Evolutionary conservation across 2,113 vertebrate species (phyloP), one percentile per base, ranked within the genome.

Genomic region (Sinosuthora webbiana): DNA sequence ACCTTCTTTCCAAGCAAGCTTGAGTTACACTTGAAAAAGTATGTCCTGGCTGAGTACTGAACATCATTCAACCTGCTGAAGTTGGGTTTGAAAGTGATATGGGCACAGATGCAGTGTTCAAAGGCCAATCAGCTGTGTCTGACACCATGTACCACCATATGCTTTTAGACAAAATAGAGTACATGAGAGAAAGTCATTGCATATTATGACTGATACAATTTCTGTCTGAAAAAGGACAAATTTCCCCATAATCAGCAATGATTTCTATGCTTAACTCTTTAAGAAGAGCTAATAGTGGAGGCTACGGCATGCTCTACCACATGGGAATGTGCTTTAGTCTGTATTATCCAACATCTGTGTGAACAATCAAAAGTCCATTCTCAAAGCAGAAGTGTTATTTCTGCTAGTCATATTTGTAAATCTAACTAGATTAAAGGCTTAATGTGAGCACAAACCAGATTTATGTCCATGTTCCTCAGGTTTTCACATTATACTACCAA

Each of bases 121-220:
- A 97, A 96, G 95, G 94, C 94, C 95, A 96, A 93, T 97, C 88
- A 95, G 83, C 86, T 95, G 94, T 80, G 94, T 95, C 90, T 97
- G 94, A 94, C 94, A 95, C 96, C 89, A 88, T 60, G 63, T 77
- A 90, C 59, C 55, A 47, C 76, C 94, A 94, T 93, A 94, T 94
- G 96, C 86, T 93, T 93, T 90, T 67, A 94, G 86, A 77, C 15
- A 96, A 94, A 97, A 90, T 81, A 96, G 65, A 95, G 90, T 73
- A 55, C 47, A 92, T 59, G 80, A 93, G 49, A 77, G 44, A 94
- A 96, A 92, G 70, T 86, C 89, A 83, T 47, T 81, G 68, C 42
- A 81, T 63, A 56, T 33, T 70, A 83, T 49, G 64, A 84, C 50
- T 93, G 94, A 85, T 90, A 78, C 4, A 60, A 87, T 87, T 94